Conservation (phyloP, 2,797 vertebrate species). For the Perdix hodgsoniae region DNA sequence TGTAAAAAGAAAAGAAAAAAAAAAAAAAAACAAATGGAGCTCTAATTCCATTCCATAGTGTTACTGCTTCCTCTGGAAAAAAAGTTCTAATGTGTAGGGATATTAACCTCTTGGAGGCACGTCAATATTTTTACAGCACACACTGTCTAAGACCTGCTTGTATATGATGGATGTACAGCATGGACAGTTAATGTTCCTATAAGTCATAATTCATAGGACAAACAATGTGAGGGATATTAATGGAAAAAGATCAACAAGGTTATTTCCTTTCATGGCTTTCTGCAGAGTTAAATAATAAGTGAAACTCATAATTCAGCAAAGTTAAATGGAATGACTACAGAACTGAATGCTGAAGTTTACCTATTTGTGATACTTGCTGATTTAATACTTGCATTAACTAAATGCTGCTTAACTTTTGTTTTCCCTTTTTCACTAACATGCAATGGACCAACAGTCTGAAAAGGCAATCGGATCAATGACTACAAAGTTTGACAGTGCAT, state of each 20-base stretch:
- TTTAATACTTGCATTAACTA: not conserved
- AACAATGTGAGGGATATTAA: constrained; percentile 63
- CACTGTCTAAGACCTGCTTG: constrained; percentile 25
- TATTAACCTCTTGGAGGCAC: constrained; percentile 50
- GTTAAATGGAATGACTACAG: constrained; percentile 25
- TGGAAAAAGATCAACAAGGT: constrained; percentile 56
- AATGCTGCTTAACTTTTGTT: not conserved
- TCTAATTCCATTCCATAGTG: not conserved
- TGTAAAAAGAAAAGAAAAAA: not conserved
- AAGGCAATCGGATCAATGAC: not conserved
- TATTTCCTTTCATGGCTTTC: constrained; percentile 60
- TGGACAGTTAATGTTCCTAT: constrained; percentile 56
- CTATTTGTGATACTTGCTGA: not conserved
- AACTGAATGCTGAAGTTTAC: not conserved
- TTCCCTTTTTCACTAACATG: not conserved
- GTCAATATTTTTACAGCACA: constrained; percentile 62
- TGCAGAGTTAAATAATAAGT: constrained; percentile 56
- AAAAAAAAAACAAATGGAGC: not conserved
- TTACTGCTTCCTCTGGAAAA: constrained; percentile 64
- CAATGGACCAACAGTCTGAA: not conserved
- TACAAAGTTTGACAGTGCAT: not conserved
- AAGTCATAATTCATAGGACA: constrained; percentile 66
- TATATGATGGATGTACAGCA: constrained; percentile 45
- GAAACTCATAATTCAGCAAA: constrained; percentile 67
- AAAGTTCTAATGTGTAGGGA: constrained; percentile 18